Conservation (phyloP, 2,888 invertebrate species). For the Cyrtodaria siliqua region DNA sequence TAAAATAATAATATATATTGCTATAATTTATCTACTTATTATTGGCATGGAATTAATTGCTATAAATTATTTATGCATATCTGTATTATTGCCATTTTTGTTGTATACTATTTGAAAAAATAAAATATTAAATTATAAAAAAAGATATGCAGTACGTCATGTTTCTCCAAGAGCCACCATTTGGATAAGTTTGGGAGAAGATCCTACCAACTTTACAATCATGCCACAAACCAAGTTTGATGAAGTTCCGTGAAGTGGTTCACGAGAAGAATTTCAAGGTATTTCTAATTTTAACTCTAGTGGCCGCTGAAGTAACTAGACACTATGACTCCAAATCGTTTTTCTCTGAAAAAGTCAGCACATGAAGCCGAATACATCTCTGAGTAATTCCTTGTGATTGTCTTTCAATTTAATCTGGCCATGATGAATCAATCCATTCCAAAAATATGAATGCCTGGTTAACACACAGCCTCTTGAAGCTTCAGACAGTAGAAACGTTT, state of each 20-base stretch:
- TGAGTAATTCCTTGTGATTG: not conserved
- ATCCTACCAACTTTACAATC: not conserved
- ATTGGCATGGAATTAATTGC: too few species aligned
- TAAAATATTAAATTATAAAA: too few species aligned
- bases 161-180: conserved; percentile 1
- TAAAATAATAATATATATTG: too few species aligned
- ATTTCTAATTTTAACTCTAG: too few species aligned
- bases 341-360: not conserved
- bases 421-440: not conserved
- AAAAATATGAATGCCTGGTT: conserved; percentile 1
- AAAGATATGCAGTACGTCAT: too few species aligned
- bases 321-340: not conserved
- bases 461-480: not conserved
- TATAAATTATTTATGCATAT: too few species aligned
- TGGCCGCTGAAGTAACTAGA: not conserved
- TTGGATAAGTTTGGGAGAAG: not conserved
- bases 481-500: conserved; percentile 12
- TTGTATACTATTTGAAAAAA: too few species aligned
- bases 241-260: not conserved
- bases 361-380: not conserved
- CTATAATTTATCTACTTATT: too few species aligned
- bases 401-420: not conserved
- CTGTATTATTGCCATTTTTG: too few species aligned
- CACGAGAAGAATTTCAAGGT: not conserved
- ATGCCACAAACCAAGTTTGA: not conserved